A percentile compares a stretch with the other conserved stretches of the same genome.
These are phyloP conservation scores for Cistogaster globosa DNA, from an alignment of 2,888 invertebrate species.

Conservation along the genomic window DNA sequence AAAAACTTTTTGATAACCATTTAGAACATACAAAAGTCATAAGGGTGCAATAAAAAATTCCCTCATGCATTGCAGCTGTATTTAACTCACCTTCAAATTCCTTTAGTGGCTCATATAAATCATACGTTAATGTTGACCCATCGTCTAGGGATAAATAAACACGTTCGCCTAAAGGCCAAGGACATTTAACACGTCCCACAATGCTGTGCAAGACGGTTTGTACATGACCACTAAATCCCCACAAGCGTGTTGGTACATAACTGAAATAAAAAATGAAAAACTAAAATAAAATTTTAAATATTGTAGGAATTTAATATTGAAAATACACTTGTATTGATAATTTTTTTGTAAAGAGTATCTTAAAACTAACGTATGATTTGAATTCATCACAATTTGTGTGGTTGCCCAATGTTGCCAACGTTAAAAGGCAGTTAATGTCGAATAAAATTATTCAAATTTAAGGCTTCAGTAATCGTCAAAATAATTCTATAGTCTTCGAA, in stretches of 20 bases:
- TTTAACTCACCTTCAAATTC: slow-evolving; percentile 87
- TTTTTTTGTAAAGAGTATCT: slow-evolving; percentile 23
- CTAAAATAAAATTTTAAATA: slow-evolving; percentile 16
- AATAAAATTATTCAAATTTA: no score
- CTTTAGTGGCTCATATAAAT: slow-evolving; percentile 92
- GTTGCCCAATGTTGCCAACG: no score
- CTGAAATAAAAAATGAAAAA: slow-evolving; percentile 84
- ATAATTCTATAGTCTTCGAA: no score
- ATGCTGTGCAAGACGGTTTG: slow-evolving; percentile 96
- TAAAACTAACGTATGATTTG: no score
- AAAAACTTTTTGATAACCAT: not conserved
- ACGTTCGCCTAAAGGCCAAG: slow-evolving; percentile 93
- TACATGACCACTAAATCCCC: slow-evolving; percentile 98
- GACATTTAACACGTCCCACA: slow-evolving; percentile 93
- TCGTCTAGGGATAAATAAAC: slow-evolving; percentile 90
- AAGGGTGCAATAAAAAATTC: not conserved
- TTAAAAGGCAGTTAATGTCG: no score
- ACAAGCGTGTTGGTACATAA: slow-evolving; percentile 93
- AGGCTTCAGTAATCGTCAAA: no score
- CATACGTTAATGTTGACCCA: slow-evolving; percentile 95
- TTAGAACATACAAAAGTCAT: not conserved
- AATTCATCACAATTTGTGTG: no score
- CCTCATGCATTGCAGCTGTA: not conserved
- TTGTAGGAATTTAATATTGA: slow-evolving; percentile 22
- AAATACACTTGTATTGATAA: slow-evolving; percentile 27